A percentile compares a stretch with the other conserved stretches of the same genome.
Evolutionary conservation across 2,113 vertebrate species (phyloP).

Genomic region (Puntigrus tetrazona): DNA sequence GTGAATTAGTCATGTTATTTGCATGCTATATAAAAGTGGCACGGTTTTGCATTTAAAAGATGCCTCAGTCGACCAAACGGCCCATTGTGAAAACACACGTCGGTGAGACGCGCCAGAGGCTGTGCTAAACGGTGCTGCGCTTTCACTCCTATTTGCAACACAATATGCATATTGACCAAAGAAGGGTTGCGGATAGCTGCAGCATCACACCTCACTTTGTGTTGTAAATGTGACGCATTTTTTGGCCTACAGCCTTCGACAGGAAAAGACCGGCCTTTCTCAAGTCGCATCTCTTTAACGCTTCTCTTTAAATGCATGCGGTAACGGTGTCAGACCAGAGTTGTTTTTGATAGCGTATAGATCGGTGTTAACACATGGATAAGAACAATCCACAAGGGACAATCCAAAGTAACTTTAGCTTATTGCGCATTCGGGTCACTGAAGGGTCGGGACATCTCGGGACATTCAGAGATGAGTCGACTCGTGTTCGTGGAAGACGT

Average conservation of each 20-base stretch:
- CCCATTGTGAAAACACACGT: not conserved
- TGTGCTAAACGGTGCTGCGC: not conserved
- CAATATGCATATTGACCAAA: not conserved
- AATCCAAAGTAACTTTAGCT: too few relatives aligned
- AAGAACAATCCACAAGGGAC: not conserved
- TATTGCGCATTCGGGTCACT: too few relatives aligned
- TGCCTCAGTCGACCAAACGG: constrained; percentile 13
- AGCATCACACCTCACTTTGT: constrained; percentile 26
- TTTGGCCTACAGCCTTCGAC: not conserved
- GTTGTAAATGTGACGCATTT: not conserved
- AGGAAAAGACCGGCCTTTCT: not conserved
- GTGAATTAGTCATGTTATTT: constrained; percentile 3
- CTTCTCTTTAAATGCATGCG: not conserved
- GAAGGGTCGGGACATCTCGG: not conserved
- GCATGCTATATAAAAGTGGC: not conserved
- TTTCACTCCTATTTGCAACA: constrained; percentile 14
- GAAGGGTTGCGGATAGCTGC: not conserved
- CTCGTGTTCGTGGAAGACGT: not conserved
- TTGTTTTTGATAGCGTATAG: not conserved
- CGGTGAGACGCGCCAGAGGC: not conserved
- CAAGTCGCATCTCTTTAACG: not conserved
- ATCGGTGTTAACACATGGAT: not conserved
- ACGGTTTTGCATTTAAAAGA: constrained; percentile 10
- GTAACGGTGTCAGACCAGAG: not conserved
- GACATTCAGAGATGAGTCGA: not conserved